Evolutionary conservation across 2,113 vertebrate species (phyloP), one percentile per base, ranked within the genome.

Genomic region (Pionites leucogaster): DNA sequence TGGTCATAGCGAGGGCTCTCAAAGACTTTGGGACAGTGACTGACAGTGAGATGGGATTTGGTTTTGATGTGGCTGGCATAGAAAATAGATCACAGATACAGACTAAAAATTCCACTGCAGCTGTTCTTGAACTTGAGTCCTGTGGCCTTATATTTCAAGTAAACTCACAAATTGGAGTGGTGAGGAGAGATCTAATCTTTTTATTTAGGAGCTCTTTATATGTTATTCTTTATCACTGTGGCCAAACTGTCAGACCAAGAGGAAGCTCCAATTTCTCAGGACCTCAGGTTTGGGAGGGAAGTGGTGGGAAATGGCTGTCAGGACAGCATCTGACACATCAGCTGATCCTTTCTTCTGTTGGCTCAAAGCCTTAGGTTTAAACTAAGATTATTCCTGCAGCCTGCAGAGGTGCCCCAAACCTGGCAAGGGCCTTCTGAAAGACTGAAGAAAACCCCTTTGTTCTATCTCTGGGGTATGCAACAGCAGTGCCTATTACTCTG

Each of bases 401-500:
- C 31, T 52, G 16, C 22, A 63, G 44, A 59, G 9, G 6, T 44
- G 37, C 12, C 28, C 18, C 50, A 71, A 23, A 62, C 22, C 10
- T 75, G 28, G 2, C 24, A 70, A 77, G 6, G 10, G 8, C n/a
- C 19, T 67, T 81, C 52, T 20, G 28, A 79, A 82, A 59, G 49
- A 49, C 50, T 62, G 27, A 77, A 86, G 68, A 64, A 15, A 15
- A 0, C 1, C 20, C 6, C 17, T 53, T 68, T 52, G 2, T 71
- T 63, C 13, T 50, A 53, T 6, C 31, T n/a, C 28, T 31, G 14
- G 17, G 17, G 6, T 59, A 47, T 50, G 17, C 29, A 60, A 11
- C 8, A 27, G 7, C 0, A 0, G 12, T 14, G 31, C 10, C 11
- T 60, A 20, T 15, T 49, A 6, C 13, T 64, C 23, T 46, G 29